These are phyloP conservation scores for Dendrocincla fuliginosa DNA, from an alignment of 2,797 vertebrate species.

Conservation along the genomic window DNA sequence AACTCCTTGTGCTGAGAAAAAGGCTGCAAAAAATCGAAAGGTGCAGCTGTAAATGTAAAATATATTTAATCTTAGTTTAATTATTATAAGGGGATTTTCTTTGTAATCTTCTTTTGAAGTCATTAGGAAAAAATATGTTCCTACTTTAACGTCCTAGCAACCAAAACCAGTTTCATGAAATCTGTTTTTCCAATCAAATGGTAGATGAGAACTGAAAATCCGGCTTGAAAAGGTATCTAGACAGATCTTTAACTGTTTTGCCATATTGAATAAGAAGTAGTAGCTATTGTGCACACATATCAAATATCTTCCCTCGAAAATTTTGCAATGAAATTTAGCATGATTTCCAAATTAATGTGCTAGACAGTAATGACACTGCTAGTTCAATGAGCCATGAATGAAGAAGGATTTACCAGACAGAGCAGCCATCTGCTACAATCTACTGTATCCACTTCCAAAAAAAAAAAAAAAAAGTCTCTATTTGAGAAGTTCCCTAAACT, in stretches of 20 bases:
- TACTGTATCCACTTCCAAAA: neutral
- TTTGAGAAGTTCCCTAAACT: neutral
- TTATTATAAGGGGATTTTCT: neutral
- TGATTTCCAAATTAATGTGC: constrained; percentile 52
- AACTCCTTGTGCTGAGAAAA: neutral
- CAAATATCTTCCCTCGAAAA: neutral
- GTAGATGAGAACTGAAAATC: neutral
- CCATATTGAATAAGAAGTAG: neutral
- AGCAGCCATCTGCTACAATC: constrained; percentile 47
- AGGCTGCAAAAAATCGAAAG: neutral
- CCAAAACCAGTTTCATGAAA: neutral
- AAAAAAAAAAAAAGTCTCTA: neutral
- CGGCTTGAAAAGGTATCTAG: neutral
- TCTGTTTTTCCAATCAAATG: neutral
- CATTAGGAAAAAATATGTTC: neutral
- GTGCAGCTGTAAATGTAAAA: constrained; percentile 1
- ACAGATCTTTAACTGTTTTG: neutral
- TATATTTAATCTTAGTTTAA: neutral
- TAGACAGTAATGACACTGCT: constrained; percentile 37
- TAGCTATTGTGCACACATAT: neutral
- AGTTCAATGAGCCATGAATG: constrained; percentile 50
- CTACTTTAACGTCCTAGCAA: neutral
- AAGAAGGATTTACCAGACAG: constrained; percentile 52
- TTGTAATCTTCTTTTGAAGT: neutral
- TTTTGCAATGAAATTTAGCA: constrained; percentile 49